Percentiles rank a stretch among this genome's conserved stretches.
Evolutionary conservation across 2,888 invertebrate genomes (phyloP).

Genomic region (Troglohyphantes excavatus): DNA sequence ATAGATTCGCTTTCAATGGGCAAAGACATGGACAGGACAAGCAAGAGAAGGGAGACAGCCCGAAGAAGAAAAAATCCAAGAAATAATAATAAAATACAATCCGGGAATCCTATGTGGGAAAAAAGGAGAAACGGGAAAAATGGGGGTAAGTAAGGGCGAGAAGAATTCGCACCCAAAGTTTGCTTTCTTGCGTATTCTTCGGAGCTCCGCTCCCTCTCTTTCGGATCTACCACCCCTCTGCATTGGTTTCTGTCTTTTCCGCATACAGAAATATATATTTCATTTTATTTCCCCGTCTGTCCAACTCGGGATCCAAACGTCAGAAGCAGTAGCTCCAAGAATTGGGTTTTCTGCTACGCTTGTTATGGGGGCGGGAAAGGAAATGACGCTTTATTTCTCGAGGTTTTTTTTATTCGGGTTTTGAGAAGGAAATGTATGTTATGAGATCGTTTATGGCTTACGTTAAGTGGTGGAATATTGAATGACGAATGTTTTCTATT

Average conservation of each 20-base stretch:
- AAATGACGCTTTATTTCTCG: background rate
- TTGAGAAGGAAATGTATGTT: slow-evolving; percentile 29
- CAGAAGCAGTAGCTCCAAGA: slow-evolving; percentile 44
- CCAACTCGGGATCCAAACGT: slow-evolving; percentile 40
- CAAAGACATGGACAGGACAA: slow-evolving; percentile 69
- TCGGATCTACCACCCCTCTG: background rate
- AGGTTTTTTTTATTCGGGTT: background rate
- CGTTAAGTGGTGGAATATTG: background rate
- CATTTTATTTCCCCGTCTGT: slow-evolving; percentile 31
- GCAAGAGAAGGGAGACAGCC: slow-evolving; percentile 30
- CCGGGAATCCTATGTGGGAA: slow-evolving; percentile 34
- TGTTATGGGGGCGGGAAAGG: slow-evolving; percentile 20
- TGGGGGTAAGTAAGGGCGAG: slow-evolving; percentile 34
- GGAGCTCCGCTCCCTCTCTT: background rate
- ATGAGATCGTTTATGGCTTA: slow-evolving; percentile 20
- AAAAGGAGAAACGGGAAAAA: slow-evolving; percentile 17
- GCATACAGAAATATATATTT: slow-evolving; percentile 40
- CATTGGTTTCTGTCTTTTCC: background rate
- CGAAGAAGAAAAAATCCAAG: slow-evolving; percentile 8
- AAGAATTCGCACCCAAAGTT: slow-evolving; percentile 58
- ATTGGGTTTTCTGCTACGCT: slow-evolving; percentile 65
- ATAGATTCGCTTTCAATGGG: slow-evolving; percentile 73
- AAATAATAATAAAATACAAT: slow-evolving; percentile 34
- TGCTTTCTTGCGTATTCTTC: slow-evolving; percentile 30
- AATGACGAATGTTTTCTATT: background rate